Conservation (phyloP, 2,797 vertebrate genomes). For the Chromobotia macracanthus region DNA sequence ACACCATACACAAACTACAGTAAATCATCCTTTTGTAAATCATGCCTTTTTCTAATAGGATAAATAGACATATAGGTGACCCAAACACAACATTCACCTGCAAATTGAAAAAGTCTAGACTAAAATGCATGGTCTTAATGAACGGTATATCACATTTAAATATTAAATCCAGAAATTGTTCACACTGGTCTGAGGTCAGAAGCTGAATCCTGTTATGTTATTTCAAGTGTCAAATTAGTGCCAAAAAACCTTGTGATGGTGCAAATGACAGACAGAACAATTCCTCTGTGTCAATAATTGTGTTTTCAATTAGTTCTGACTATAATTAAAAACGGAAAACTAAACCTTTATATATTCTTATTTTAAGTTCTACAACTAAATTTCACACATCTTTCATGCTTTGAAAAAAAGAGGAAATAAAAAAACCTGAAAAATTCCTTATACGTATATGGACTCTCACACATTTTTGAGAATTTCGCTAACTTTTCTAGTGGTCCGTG, state of each 20-base stretch:
- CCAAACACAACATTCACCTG: neutral
- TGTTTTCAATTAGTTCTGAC: neutral
- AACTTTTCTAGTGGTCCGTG: neutral
- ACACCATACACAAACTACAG: neutral
- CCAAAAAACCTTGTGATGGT: constrained; percentile 46
- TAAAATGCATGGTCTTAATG: neutral
- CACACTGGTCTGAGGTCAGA: constrained; percentile 45
- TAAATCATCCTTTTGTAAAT: too few species aligned
- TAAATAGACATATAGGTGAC: neutral
- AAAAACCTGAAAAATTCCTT: neutral
- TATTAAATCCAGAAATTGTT: constrained; percentile 43
- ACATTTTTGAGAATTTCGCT: neutral
- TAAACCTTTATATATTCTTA: neutral
- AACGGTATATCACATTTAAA: constrained; percentile 1
- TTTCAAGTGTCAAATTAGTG: constrained; percentile 43
- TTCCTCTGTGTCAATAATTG: neutral
- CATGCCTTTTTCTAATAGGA: neutral
- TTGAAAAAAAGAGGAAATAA: neutral
- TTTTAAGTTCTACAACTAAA: neutral
- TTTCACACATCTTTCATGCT: neutral
- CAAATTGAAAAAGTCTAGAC: neutral
- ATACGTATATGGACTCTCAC: neutral
- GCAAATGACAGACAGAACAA: neutral
- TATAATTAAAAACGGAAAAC: neutral
- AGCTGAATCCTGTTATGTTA: constrained; percentile 58